phyloP scores from a whole-genome alignment of 2,888 invertebrate genomes.

The Acanthosepion pharaonis region DNA sequence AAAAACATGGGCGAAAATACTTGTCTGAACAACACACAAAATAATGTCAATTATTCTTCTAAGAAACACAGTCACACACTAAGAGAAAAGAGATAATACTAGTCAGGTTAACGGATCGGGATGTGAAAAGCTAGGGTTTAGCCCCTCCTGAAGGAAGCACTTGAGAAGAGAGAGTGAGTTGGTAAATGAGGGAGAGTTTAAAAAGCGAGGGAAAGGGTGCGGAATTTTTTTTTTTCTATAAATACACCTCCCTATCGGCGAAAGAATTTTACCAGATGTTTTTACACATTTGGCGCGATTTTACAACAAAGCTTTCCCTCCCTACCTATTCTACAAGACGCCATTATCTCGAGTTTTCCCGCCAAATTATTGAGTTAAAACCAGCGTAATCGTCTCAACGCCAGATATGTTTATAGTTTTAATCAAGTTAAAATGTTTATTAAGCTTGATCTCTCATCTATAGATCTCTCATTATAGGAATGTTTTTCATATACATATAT shows the following conservation, averaged over 20 bases:
- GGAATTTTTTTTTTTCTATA: not conserved
- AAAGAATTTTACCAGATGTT: not conserved
- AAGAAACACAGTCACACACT: no score
- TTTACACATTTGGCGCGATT: not conserved
- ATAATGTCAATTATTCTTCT: no score
- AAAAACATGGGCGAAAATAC: no score
- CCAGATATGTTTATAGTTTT: not conserved
- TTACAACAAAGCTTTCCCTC: not conserved
- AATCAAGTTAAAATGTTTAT: not conserved
- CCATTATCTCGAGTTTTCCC: not conserved
- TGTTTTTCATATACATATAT: no score
- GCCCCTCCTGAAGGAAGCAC: not conserved
- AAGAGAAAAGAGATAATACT: no score
- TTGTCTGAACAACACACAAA: no score
- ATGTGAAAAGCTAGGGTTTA: not conserved
- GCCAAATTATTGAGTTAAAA: not conserved
- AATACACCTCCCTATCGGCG: not conserved
- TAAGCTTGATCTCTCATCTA: no score
- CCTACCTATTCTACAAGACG: not conserved
- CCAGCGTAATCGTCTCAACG: not conserved
- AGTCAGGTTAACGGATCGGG: not conserved
- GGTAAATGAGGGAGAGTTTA: not conserved
- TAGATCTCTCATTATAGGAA: no score
- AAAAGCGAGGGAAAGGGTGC: not conserved
- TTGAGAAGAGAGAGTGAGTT: not conserved